Base-by-base conservation (phyloP, 2,797 vertebrate species). In the Hydrocynus forskahlii region DNA sequence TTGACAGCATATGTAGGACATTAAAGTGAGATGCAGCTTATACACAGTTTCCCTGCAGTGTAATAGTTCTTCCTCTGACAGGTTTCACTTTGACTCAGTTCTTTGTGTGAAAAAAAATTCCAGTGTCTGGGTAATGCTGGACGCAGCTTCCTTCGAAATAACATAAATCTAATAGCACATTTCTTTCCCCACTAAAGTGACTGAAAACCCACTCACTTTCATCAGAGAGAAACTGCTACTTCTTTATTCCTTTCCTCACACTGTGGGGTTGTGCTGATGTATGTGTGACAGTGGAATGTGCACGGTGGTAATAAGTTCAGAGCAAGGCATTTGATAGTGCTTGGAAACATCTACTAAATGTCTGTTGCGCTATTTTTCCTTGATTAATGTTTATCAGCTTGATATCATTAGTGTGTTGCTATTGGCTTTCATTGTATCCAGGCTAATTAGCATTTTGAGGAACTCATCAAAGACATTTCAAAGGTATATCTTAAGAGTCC, bases 51-150 rank as follows among this genome's bases (percentile, higher is more conserved):
- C 48, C 86, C 55, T 69, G 72, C 62, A 64, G 67, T 82, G 64
- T 81, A 82, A 81, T 82, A 81, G 71, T 71, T 86, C 52, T 77
- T 62, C 50, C 68, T 40, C 69, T 82, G 80, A 76, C 84, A 80
- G 78, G 59, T 67, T 80, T 70, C 60, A 82, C 77, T 83, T 69
- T 50, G 66, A 71, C 79, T 72, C 12, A 38, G 35, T 69, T 85
- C 77, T 86, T 55, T 77, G 75, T 81, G 17, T 80, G 80, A 57
- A 81, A 82, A 86, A 79, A 81, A 83, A 76, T 78, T 43, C 76
- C 83, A 75, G 54, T 52, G 67, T 73, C 64, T 59, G 35, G 78
- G 59, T 73, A 70, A 84, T 59, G 72, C 48, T 59, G 71, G 35
- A 66, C 71, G 68, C 5, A 40, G 17, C 55, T 83, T 43, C 43